Conservation (phyloP, 2,888 invertebrate genomes). For the Coleophora flavipennella region DNA sequence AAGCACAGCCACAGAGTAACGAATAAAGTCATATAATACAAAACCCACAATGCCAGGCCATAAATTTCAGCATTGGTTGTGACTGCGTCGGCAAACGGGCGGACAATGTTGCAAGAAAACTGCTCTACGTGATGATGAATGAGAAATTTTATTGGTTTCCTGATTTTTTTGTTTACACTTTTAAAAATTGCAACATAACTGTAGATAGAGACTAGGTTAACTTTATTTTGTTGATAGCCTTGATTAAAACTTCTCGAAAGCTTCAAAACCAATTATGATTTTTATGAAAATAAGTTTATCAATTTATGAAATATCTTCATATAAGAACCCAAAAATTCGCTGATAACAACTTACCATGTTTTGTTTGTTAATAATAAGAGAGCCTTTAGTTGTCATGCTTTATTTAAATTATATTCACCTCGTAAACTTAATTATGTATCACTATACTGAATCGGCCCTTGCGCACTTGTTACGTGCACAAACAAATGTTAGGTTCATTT, state of each 20-base stretch:
- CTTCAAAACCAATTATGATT: no score
- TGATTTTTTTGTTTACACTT: no score
- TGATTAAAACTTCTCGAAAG: no score
- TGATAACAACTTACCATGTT: no score
- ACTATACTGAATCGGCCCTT: constrained; percentile 23
- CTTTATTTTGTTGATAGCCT: no score
- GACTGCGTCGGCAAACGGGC: constrained; percentile 19
- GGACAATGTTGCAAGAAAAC: constrained; percentile 36
- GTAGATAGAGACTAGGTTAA: constrained; percentile 12
- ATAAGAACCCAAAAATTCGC: no score
- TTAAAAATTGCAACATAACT: constrained; percentile 9
- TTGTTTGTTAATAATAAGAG: no score
- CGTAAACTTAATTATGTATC: constrained; percentile 28
- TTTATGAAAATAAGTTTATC: no score
- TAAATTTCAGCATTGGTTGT: constrained; percentile 57
- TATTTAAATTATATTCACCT: constrained; percentile 40
- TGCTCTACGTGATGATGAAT: constrained; percentile 23
- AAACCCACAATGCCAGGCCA: constrained; percentile 38
- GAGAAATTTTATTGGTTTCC: not conserved
- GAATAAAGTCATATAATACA: constrained; percentile 51
- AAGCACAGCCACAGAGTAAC: constrained; percentile 20
- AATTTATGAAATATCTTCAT: no score
- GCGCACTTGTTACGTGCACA: constrained; percentile 23
- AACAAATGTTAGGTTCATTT: constrained; percentile 33
- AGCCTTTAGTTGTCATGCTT: no score